Evolutionary conservation across 2,888 invertebrate genomes (phyloP).

Genomic region (Apodemia mormo): DNA sequence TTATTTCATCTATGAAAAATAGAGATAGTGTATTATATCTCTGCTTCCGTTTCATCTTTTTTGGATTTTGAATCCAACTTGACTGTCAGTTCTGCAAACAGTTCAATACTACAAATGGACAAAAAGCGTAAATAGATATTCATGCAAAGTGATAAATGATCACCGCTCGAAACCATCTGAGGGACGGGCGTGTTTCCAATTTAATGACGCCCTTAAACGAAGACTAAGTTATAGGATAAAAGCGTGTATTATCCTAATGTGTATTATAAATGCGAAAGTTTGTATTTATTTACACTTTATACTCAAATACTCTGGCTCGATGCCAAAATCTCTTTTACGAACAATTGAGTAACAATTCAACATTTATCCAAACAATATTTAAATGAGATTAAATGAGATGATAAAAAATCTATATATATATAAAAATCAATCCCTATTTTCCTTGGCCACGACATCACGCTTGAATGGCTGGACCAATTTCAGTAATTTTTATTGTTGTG

Average conservation of each 20-base stretch:
- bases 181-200: conserved; percentile 36
- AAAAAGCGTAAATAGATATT: conserved; percentile 33
- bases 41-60: not conserved
- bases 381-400: too few species aligned
- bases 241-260: not conserved
- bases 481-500: too few species aligned
- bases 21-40: not conserved
- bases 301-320: too few species aligned
- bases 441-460: not conserved
- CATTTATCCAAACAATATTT: too few species aligned
- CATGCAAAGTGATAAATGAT: conserved; percentile 36
- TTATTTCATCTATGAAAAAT: too few species aligned
- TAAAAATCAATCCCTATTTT: too few species aligned
- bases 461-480: too few species aligned
- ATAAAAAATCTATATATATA: too few species aligned
- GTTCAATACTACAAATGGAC: conserved; percentile 17
- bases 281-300: too few species aligned
- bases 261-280: too few species aligned
- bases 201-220: conserved; percentile 30
- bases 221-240: conserved; percentile 17
- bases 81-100: not conserved
- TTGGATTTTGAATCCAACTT: not conserved
- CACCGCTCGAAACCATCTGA: conserved; percentile 35
- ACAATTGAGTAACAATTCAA: too few species aligned
- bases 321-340: too few species aligned